Evolutionary conservation across 1,140 invertebrate genomes (phyloP), one percentile per base, ranked within the genome.

Genomic region (Bathynomus jamesi): DNA sequence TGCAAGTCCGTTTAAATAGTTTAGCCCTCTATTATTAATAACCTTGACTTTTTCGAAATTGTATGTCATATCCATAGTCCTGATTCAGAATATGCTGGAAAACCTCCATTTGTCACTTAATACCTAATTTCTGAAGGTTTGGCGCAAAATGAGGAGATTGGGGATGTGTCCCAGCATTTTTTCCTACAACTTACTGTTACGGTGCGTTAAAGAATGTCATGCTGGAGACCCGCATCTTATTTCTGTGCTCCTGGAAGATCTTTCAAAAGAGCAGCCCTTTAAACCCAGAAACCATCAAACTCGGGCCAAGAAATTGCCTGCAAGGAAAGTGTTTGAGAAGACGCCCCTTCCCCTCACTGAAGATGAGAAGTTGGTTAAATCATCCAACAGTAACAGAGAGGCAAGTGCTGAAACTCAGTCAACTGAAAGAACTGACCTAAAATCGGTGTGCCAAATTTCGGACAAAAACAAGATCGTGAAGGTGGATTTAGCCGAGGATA

Each of bases 181-280:
- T 74, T 87, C 87, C 7, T 96, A 91, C 78, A 95, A 95, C 86
- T 83, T 95, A 27, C 82, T 97, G 77, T 79, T 96, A 4, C 84
- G 89, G 77, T 87, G 87, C 80, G 86, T 89, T 0, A 86, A 90
- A 76, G 92, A 96, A 78, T 94, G 92, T 83, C 85, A 87, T 62
- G 83, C 94, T 73, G 92, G 91, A 0, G 83, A 87, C 79, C 78
- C 87, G 32, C 85, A 87, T 8, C 53, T 76, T 13, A 68, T 70
- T 11, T 67, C 69, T 21, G 29, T 61, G 24, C 65, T 76, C 24
- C 69, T 76, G 24, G 60, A 65, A 8, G 29, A 28, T 65, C 11
- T 25, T 0, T 13, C 60, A 24, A 5, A n/a, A 61, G n/a, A n/a
- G n/a, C n/a, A n/a, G n/a, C n/a, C 11, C 60, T 13, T 11, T 7